phyloP scores from a whole-genome alignment of 2,888 invertebrate species.

The Yponomeuta plumbellus region DNA sequence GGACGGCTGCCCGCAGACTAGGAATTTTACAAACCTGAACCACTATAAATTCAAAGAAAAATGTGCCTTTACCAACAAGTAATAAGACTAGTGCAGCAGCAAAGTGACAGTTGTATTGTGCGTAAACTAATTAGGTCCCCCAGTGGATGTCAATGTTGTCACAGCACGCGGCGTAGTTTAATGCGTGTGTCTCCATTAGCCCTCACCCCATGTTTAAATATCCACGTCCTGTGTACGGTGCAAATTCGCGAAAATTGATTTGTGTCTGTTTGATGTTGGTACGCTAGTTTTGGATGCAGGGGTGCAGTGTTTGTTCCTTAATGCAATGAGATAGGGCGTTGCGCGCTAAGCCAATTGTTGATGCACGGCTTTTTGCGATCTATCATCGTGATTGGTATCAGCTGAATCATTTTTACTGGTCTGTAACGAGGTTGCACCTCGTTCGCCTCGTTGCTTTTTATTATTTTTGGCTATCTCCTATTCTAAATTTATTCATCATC shows the following conservation, averaged over 20 bases:
- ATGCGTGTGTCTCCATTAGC: slow-evolving; percentile 75
- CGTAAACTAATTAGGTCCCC: slow-evolving; percentile 73
- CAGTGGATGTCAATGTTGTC: slow-evolving; percentile 68
- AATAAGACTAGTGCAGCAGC: neutral
- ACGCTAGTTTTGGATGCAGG: slow-evolving; percentile 26
- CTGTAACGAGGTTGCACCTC: too few species aligned
- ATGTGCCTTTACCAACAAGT: neutral
- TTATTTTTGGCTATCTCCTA: too few species aligned
- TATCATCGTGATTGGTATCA: too few species aligned
- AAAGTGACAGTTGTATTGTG: neutral
- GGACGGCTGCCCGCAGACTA: slow-evolving; percentile 54
- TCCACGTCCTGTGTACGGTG: slow-evolving; percentile 31
- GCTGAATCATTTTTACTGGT: too few species aligned
- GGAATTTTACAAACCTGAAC: neutral
- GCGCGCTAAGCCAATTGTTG: neutral
- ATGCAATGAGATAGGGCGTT: slow-evolving; percentile 13
- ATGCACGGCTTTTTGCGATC: neutral
- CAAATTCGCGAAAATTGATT: slow-evolving; percentile 74
- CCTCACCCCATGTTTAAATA: slow-evolving; percentile 20
- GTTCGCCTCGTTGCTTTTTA: too few species aligned
- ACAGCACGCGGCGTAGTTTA: slow-evolving; percentile 67
- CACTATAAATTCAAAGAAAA: neutral
- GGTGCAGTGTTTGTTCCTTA: slow-evolving; percentile 24
- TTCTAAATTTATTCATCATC: too few species aligned
- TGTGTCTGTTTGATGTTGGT: slow-evolving; percentile 50